Evolutionary conservation across 2,113 vertebrate species (phyloP), one percentile per base, ranked within the genome.

Genomic region (Propithecus coquereli): DNA sequence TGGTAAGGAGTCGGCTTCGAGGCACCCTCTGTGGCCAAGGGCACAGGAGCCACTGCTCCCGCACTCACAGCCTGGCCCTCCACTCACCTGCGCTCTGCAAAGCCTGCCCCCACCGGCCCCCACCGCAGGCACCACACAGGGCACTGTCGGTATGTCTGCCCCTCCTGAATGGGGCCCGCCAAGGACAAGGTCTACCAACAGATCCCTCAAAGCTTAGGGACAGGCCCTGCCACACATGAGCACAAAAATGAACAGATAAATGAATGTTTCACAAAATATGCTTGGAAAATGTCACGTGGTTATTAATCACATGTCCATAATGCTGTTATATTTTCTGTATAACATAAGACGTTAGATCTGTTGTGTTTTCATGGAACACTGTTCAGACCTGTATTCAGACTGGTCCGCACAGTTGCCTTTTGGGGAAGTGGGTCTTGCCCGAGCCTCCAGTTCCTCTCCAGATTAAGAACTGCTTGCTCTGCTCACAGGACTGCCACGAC

Each of bases 91-190:
- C 2, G 27, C 70, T 80, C 65, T 11, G 27, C 32, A 6, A 17
- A 1, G 0, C 73, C 65, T 17, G 30, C 34, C 43, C 13, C 52
- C 18, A 18, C 18, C 18, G 16, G n/a, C n/a, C 52, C 13, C 30
- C 34, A 5, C 22, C 14, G 66, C 3, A 4, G 71, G 37, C 6
- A 1, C 70, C 43, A 18, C 54, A 40, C 20, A 1, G 30, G 45
- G 59, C 5, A 3, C 27, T 23, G 1, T 12, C 14, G 6, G 6
- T 6, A 0, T 27, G 18, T 50, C 32, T 47, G 25, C 57, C 47
- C 74, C 47, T 81, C 23, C 68, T 3, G 2, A 27, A 37, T 7
- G 1, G 40, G 25, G 59, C 8, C 45, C 43, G 11, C 1, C 3
- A 0, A n/a, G 45, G 11, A 27, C 59, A n/a, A 82, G n/a, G 52